Base-by-base conservation (phyloP, 2,797 vertebrate genomes). In the Semaprochilodus insignis region DNA sequence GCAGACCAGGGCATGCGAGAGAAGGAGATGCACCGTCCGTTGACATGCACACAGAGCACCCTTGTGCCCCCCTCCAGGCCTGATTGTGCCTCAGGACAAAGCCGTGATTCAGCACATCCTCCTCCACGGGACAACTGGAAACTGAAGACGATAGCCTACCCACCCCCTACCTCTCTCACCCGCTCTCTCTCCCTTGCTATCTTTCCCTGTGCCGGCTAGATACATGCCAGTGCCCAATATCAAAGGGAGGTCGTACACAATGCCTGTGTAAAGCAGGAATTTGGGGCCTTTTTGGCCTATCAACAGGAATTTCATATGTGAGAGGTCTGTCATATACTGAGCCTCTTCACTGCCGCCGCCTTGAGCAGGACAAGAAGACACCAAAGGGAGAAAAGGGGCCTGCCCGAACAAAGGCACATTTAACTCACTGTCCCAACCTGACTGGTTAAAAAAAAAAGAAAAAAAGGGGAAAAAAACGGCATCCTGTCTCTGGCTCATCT, bases 21-120 rank as follows among this genome's bases (percentile, higher is more conserved):
- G 86, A 87, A 87, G 84, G 87, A 91, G 92, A 93, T 94, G 91
- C 90, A 88, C 92, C 88, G 90, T 92, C 91, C 90, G 90, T 92
- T 94, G 92, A 93, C 90, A 89, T 88, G 88, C 87, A 89, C 90
- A 96, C 94, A 95, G 94, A 93, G 94, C 91, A 82, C 93, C 94
- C 94, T 96, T 95, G 94, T 96, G 92, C 92, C 94, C 93, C 93
- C 88, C 90, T 91, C 73, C 89, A 92, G 91, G 88, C 87, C 85
- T 85, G 91, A 95, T 93, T 94, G 92, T 94, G 93, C 92, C 89
- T 84, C 85, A 62, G 90, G 93, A 96, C 95, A 96, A 96, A 95
- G 95, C 90, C 87, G 89, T 94, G 94, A 96, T 96, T 95, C 95
- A 96, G 94, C 92, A 93, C 91, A 92, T 95, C 93, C 90, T 92